Conservation (phyloP, 2,797 vertebrate species). For the Falco columbarius region DNA sequence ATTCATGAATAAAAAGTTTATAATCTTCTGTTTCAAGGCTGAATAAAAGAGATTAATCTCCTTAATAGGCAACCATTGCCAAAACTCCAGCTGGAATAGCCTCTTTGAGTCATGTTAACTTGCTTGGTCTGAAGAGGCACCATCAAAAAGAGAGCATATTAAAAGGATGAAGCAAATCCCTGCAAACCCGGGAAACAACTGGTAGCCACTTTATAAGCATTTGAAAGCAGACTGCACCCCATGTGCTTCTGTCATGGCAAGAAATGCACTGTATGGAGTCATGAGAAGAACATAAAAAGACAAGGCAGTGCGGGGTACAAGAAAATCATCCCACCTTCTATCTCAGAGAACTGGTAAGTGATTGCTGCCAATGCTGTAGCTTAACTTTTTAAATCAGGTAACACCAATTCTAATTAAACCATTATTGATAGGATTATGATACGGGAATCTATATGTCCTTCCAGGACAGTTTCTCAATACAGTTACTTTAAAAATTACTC, state of each 20-base stretch:
- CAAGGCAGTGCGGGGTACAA: fast-evolving
- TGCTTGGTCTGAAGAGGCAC: background rate
- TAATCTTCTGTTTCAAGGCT: background rate
- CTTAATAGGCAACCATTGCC: background rate
- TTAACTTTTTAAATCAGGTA: background rate
- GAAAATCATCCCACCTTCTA: background rate
- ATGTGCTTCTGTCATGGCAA: background rate
- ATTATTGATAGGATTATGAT: background rate
- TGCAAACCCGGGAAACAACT: background rate
- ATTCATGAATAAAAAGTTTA: background rate
- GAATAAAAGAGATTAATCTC: background rate
- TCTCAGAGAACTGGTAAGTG: background rate
- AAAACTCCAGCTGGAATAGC: background rate
- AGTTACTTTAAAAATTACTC: background rate
- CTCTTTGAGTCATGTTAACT: background rate
- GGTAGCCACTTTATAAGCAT: background rate
- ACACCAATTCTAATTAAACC: background rate
- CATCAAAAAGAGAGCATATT: background rate
- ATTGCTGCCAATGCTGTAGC: background rate
- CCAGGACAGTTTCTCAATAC: background rate
- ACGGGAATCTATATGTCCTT: background rate
- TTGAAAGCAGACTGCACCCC: background rate
- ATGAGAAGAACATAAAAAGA: background rate
- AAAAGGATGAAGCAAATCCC: background rate
- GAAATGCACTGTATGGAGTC: background rate